These are phyloP conservation scores for Zygaena filipendulae DNA, from an alignment of 2,888 invertebrate genomes.

Conservation along the genomic window DNA sequence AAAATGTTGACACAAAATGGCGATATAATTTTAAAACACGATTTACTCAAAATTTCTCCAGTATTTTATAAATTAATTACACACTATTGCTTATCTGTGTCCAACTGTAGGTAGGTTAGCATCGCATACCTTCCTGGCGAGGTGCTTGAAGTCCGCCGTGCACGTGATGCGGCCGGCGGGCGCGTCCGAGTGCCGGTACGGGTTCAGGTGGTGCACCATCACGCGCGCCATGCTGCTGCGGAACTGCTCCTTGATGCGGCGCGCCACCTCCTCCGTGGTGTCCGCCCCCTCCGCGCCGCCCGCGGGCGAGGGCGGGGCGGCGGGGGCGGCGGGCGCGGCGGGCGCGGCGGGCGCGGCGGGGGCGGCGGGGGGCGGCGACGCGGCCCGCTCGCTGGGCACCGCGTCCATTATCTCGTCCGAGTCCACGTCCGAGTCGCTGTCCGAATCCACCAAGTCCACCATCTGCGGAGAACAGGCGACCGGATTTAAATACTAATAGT, in stretches of 20 bases:
- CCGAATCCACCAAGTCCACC: slow-evolving; percentile 48
- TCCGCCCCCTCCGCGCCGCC: slow-evolving; percentile 21
- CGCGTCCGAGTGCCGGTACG: slow-evolving; percentile 88
- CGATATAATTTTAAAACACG: no score
- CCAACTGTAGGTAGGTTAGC: no score
- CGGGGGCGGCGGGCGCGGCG: slow-evolving; percentile 1
- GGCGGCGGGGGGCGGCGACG: slow-evolving; percentile 7
- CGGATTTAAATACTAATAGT: no score
- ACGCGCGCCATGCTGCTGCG: slow-evolving; percentile 81
- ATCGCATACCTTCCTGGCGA: slow-evolving; percentile 96
- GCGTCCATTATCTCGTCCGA: slow-evolving; percentile 16
- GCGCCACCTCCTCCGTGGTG: slow-evolving; percentile 60
- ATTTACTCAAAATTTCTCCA: no score
- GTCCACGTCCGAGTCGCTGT: slow-evolving; percentile 32
- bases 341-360: slow-evolving; percentile 7
- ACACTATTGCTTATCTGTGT: no score
- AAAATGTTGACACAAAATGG: no score
- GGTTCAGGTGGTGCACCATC: slow-evolving; percentile 88
- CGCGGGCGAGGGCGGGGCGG: slow-evolving; percentile 8
- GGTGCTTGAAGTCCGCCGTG: slow-evolving; percentile 93
- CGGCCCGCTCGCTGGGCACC: slow-evolving; percentile 7
- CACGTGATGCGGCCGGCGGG: slow-evolving; percentile 85
- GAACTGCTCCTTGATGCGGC: slow-evolving; percentile 88
- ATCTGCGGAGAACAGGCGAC: slow-evolving; percentile 31
- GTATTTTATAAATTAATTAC: no score